Base-by-base conservation (phyloP, 1,140 invertebrate species). In the Galleria mellonella region DNA sequence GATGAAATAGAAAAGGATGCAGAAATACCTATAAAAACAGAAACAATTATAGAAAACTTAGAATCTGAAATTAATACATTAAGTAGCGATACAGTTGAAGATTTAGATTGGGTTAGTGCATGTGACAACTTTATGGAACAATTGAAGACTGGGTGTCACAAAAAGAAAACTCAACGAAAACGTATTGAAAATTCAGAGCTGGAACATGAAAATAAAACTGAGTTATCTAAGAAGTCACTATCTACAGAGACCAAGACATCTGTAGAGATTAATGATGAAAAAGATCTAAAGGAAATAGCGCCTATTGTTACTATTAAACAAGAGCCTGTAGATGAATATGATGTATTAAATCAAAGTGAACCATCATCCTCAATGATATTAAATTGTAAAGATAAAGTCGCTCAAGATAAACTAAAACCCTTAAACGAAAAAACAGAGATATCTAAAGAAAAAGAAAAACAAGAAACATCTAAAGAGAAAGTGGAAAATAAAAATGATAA, bases 41-140 rank as follows among this genome's bases (percentile, higher is more conserved):
- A 86, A 72, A 72, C 57, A 51, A 64, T 64, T 55, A 31, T 72
- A 32, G 67, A 74, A 32, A 47, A 40, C 17, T 35, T 64, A 41
- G 55, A 71, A 47, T 54, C 50, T 8, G 51, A 63, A 36, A 28
- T 12, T 10, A 38, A 51, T 37, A 23, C 32, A 33, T 27, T 41
- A 39, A 55, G 32, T 27, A 39, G 35, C 17, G 42, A 51, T 30
- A 27, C 41, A 23, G 32, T 54, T 29, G 28, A 35, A 9, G 62
- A 84, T 62, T 70, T 88, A 57, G 89, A 89, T 67, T 91, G 90
- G 90, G 83, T 87, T 39, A 88, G 77, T 57, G 88, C 91, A 8
- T 93, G 91, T 86, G 91, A 92, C 84, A 91, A 86, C 66, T 92
- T 93, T 73, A 87, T 92, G 78, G 90, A 92, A 71, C 90, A 93